Conservation (phyloP, 2,113 vertebrate genomes). For the Notarius lentiginosus region DNA sequence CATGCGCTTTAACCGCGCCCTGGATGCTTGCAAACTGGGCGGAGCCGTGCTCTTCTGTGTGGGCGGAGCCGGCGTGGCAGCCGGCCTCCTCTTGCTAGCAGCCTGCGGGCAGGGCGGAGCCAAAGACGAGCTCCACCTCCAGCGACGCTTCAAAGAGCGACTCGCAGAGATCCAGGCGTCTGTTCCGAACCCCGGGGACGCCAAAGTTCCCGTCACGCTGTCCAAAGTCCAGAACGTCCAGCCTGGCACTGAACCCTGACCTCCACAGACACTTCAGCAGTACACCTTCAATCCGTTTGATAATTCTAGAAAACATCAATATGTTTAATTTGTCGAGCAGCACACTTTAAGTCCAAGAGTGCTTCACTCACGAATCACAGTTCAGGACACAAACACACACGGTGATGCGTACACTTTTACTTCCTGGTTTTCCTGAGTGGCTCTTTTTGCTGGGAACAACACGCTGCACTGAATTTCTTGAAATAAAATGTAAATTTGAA, state of each 20-base stretch:
- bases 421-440: not conserved
- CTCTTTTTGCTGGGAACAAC: not conserved
- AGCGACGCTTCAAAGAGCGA: slow-evolving; percentile 92
- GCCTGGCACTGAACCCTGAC: slow-evolving; percentile 84
- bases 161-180: slow-evolving; percentile 85
- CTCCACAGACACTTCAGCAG: not conserved
- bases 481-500: not conserved
- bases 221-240: slow-evolving; percentile 95
- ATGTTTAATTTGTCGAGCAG: not conserved
- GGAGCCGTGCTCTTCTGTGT: slow-evolving; percentile 91
- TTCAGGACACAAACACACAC: not conserved
- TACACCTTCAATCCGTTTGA: not conserved
- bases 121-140: slow-evolving; percentile 89
- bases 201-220: slow-evolving; percentile 91
- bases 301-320: not conserved
- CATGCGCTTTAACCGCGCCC: slow-evolving; percentile 84
- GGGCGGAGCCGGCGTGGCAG: slow-evolving; percentile 85
- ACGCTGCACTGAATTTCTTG: not conserved
- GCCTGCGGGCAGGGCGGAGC: slow-evolving; percentile 86
- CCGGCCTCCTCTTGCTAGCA: slow-evolving; percentile 87
- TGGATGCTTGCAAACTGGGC: slow-evolving; percentile 90
- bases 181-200: slow-evolving; percentile 82
- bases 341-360: not conserved
- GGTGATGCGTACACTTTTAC: not conserved
- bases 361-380: not conserved